Evolutionary conservation across 2,797 vertebrate species (phyloP).

Genomic region (Sphenodon punctatus): DNA sequence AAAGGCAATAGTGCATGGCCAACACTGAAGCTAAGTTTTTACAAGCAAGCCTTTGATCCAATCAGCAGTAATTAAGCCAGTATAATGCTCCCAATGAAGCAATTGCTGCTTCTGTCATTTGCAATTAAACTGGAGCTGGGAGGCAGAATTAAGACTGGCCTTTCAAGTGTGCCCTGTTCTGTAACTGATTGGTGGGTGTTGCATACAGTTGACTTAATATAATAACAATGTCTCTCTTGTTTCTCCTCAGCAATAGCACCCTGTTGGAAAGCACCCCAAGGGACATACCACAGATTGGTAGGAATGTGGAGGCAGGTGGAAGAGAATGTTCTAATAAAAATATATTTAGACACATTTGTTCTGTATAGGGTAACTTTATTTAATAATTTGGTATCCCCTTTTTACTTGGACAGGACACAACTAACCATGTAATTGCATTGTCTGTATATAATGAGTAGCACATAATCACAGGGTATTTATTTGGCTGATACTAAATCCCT

Average conservation of each 20-base stretch:
- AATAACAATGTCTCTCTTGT: constrained; percentile 29
- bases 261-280: constrained; percentile 1
- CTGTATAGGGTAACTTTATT: constrained; percentile 52
- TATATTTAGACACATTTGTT: constrained; percentile 53
- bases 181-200: not conserved
- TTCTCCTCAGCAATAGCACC: constrained; percentile 72
- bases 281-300: constrained; percentile 9
- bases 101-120: not conserved
- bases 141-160: no score
- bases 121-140: no score
- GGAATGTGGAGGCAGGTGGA: constrained; percentile 50
- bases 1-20: not conserved
- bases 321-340: constrained; percentile 43
- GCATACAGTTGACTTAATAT: not conserved
- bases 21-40: not conserved
- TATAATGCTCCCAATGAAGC: not conserved
- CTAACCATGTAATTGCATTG: constrained; percentile 18
- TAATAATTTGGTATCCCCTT: constrained; percentile 15
- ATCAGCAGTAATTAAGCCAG: no score
- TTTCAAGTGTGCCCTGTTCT: not conserved
- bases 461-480: constrained; percentile 24
- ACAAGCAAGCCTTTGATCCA: no score
- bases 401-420: constrained; percentile 28
- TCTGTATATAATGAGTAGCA: not conserved
- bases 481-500: constrained; percentile 17